Percentiles rank a stretch among this genome's conserved stretches.
phyloP scores from a whole-genome alignment of 1,140 invertebrate species.

The Oryctes rhinoceros region DNA sequence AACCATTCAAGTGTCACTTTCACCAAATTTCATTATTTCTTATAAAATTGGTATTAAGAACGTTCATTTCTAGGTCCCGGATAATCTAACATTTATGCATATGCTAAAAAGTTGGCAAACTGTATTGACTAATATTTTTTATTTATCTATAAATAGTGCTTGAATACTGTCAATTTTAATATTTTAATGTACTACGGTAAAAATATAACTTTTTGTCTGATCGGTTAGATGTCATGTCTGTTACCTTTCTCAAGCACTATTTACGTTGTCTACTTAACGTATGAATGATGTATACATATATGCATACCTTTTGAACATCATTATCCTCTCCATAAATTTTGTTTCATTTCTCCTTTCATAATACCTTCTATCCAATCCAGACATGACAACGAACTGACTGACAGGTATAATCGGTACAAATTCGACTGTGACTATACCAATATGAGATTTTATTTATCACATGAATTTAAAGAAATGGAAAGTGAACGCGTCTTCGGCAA shows the following conservation, averaged over 20 bases:
- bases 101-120: neutral
- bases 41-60: neutral
- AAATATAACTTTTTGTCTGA: neutral
- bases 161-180: slow-evolving; percentile 40
- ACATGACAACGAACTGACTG: slow-evolving; percentile 37
- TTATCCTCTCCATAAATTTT: neutral
- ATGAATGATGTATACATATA: neutral
- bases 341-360: neutral
- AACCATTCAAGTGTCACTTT: neutral
- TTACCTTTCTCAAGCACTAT: slow-evolving; percentile 49
- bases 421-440: neutral
- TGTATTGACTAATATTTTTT: neutral
- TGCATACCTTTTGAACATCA: neutral
- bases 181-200: neutral
- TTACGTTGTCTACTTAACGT: slow-evolving; percentile 38
- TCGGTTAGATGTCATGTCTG: slow-evolving; percentile 51
- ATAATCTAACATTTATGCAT: slow-evolving; percentile 11
- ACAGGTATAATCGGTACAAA: slow-evolving; percentile 16
- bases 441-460: neutral
- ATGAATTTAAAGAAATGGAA: slow-evolving; percentile 33
- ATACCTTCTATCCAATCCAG: slow-evolving; percentile 6
- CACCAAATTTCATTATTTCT: neutral
- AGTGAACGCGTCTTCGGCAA: slow-evolving; percentile 26
- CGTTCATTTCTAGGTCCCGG: neutral
- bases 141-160: slow-evolving; percentile 48